These are phyloP conservation scores for Anguilla megastoma DNA, from an alignment of 2,797 vertebrate genomes.

Conservation along the genomic window DNA sequence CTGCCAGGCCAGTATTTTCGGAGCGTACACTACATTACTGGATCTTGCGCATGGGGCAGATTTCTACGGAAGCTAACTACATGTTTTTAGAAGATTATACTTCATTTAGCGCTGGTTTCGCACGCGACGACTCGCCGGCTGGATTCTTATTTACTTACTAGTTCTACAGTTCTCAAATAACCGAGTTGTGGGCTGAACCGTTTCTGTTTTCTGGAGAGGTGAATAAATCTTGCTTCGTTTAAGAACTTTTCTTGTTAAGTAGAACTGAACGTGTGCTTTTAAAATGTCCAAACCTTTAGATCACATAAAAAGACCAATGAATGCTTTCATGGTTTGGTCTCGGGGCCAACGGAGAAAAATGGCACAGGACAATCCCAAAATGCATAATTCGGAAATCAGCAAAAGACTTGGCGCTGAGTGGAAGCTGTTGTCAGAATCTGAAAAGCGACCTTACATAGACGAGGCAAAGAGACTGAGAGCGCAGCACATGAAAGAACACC, in stretches of 20 bases:
- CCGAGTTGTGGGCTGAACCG: constrained; percentile 65
- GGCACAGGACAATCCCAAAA: constrained; percentile 91
- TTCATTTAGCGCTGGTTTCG: constrained; percentile 56
- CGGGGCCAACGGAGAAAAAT: constrained; percentile 88
- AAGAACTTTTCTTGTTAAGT: constrained; percentile 63
- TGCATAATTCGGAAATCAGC: constrained; percentile 92
- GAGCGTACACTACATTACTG: constrained; percentile 71
- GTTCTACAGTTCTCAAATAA: constrained; percentile 2
- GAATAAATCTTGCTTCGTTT: constrained; percentile 61
- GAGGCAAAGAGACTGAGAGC: constrained; percentile 86
- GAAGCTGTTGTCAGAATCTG: constrained; percentile 87
- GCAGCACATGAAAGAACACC: constrained; percentile 91
- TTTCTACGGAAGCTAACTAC: constrained; percentile 33
- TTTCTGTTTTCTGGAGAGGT: constrained; percentile 70
- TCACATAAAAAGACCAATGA: constrained; percentile 93
- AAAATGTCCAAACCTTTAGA: constrained; percentile 96
- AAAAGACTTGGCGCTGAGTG: constrained; percentile 87
- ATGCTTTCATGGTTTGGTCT: constrained; percentile 93
- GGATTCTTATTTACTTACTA: constrained; percentile 62
- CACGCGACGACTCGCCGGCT: constrained; percentile 55
- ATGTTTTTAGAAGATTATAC: constrained; percentile 6
- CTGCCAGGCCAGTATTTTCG: constrained; percentile 56
- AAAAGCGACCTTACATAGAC: constrained; percentile 87
- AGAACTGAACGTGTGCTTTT: constrained; percentile 55
- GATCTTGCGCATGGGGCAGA: constrained; percentile 66